Evolutionary conservation across 2,113 vertebrate genomes (phyloP).

Genomic region (Alexandromys fortis): DNA sequence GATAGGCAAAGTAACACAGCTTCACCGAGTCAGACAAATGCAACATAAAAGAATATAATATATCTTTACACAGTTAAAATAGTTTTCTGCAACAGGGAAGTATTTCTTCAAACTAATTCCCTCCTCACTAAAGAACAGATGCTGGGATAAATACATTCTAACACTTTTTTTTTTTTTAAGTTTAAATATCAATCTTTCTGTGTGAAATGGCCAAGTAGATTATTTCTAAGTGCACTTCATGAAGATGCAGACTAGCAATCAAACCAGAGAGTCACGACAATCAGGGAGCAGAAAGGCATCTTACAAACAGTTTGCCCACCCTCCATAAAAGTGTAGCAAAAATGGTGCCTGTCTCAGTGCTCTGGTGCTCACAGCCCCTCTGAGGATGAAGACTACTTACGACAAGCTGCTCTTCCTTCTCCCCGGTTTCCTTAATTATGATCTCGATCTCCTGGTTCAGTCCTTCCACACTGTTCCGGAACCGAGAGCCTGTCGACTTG

Average conservation of each 20-base stretch:
- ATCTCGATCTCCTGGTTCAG: constrained; percentile 99
- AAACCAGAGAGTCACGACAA: not conserved
- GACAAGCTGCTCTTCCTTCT: constrained; percentile 95
- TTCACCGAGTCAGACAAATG: not conserved
- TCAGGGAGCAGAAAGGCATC: not conserved
- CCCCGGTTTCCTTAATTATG: constrained; percentile 96
- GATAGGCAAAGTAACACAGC: not conserved
- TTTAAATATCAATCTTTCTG: not conserved
- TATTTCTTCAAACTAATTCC: constrained; percentile 19
- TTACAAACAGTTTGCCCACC: not conserved
- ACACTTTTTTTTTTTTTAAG: not conserved
- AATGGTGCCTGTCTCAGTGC: not conserved
- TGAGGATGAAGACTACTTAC: constrained; percentile 87
- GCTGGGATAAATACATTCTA: not conserved
- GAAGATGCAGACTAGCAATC: not conserved
- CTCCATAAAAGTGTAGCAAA: not conserved
- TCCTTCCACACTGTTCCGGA: constrained; percentile 98
- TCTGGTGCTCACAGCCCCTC: not conserved
- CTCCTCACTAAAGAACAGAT: constrained; percentile 34
- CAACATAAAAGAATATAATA: not conserved
- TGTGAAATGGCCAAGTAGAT: not conserved
- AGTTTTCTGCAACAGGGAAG: not conserved
- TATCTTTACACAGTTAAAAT: not conserved
- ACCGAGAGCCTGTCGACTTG: constrained; percentile 95
- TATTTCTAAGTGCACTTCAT: not conserved